These are phyloP conservation scores for Agrypnia vestita DNA, from an alignment of 1,140 invertebrate species.

Conservation along the genomic window DNA sequence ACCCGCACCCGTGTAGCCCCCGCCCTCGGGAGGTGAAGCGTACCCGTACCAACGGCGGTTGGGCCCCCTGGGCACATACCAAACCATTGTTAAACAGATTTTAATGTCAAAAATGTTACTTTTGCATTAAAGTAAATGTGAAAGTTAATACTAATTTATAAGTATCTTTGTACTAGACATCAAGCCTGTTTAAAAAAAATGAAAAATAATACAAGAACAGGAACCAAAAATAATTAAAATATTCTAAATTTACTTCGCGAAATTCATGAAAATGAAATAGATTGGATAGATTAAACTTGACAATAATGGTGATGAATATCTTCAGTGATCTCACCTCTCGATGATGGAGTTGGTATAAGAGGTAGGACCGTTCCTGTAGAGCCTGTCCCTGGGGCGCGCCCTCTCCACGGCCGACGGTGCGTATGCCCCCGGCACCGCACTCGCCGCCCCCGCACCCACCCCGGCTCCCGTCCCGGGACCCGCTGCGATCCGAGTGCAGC, in stretches of 20 bases:
- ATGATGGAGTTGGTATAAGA: constrained; percentile 60
- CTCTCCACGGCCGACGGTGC: constrained; percentile 64
- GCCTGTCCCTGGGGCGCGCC: constrained; percentile 63
- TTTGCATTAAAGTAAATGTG: too few species aligned
- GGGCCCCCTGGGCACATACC: constrained; percentile 27
- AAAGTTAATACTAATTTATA: too few species aligned
- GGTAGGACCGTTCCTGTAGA: constrained; percentile 62
- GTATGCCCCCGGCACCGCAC: constrained; percentile 65
- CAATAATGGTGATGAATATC: not conserved
- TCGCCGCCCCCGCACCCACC: constrained; percentile 63
- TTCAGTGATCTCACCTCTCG: constrained; percentile 44
- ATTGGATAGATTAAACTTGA: too few species aligned
- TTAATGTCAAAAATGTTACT: too few species aligned
- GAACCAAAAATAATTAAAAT: too few species aligned
- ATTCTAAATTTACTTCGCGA: too few species aligned
- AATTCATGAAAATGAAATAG: too few species aligned
- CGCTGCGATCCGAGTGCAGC: constrained; percentile 42
- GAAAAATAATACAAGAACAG: too few species aligned
- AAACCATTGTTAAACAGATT: too few species aligned
- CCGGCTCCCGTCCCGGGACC: constrained; percentile 64
- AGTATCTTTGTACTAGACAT: too few species aligned
- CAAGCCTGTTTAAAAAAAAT: too few species aligned
- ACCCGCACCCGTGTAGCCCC: constrained; percentile 52
- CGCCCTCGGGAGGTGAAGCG: constrained; percentile 61
- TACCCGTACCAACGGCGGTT: constrained; percentile 52